Percentiles rank a stretch among this genome's conserved stretches.
phyloP scores from a whole-genome alignment of 2,888 invertebrate genomes.

The Lamellibrachia columna region DNA sequence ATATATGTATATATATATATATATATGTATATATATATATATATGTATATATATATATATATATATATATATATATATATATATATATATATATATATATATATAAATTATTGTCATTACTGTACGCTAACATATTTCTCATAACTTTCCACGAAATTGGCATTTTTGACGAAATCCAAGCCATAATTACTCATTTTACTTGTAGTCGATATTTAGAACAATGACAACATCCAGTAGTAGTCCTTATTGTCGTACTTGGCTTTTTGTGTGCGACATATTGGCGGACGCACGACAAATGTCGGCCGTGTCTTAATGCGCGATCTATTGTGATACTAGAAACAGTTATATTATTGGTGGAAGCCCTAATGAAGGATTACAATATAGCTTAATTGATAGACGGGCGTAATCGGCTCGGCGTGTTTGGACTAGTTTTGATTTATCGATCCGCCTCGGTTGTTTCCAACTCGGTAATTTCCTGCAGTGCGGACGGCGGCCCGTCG shows the following conservation, averaged over 20 bases:
- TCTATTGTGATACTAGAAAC: neutral
- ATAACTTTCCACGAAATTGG: neutral
- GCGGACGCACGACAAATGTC: neutral
- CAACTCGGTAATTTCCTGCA: neutral
- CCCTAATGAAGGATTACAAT: neutral
- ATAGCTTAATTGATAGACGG: conserved; percentile 12
- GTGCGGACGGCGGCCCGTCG: neutral
- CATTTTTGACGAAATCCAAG: neutral
- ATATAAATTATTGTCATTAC: neutral
- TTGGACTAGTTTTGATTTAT: conserved; percentile 16
- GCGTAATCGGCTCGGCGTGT: conserved; percentile 3
- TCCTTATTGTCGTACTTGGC: neutral
- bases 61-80: too few relatives aligned
- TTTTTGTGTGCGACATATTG: neutral
- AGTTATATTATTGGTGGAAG: neutral
- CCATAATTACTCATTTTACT: neutral
- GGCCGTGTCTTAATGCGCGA: neutral
- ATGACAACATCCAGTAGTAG: neutral
- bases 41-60: too few relatives aligned
- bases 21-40: neutral
- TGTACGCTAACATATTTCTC: neutral
- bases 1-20: too few relatives aligned
- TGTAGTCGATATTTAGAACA: neutral
- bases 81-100: too few relatives aligned
- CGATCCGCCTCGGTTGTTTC: conserved; percentile 9